Evolutionary conservation across 2,113 vertebrate species (phyloP).

Genomic region (Paralichthys olivaceus): DNA sequence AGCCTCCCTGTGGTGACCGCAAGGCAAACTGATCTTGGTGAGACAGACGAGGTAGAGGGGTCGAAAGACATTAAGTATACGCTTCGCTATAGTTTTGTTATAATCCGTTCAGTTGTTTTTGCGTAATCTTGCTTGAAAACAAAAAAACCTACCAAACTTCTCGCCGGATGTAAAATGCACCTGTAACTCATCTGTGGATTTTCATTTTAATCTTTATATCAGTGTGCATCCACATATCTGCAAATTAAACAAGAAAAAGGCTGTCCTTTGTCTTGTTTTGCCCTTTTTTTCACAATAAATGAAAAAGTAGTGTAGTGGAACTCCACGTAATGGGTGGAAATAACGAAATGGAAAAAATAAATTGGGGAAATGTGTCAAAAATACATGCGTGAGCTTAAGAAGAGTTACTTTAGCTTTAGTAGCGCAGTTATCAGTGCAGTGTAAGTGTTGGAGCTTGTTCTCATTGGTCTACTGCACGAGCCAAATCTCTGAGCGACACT

Average conservation of each 20-base stretch:
- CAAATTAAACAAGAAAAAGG: too few species aligned
- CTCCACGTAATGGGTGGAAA: not conserved
- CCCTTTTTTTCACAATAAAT: not conserved
- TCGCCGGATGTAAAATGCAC: not conserved
- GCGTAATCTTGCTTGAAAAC: too few species aligned
- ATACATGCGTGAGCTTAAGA: slow-evolving; percentile 5
- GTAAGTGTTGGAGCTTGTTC: slow-evolving; percentile 40
- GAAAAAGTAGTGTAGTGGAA: not conserved
- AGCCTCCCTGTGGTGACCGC: slow-evolving; percentile 50
- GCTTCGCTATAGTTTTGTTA: too few species aligned
- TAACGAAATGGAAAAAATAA: not conserved
- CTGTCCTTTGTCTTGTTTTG: not conserved
- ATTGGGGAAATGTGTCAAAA: not conserved
- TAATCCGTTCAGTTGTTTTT: too few species aligned
- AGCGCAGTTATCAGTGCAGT: slow-evolving; percentile 62
- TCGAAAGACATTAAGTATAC: slow-evolving; percentile 13
- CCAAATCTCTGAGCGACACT: slow-evolving; percentile 76
- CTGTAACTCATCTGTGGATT: not conserved
- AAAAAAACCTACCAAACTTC: too few species aligned
- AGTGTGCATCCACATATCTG: not conserved
- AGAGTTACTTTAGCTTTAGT: slow-evolving; percentile 40
- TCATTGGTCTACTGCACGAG: slow-evolving; percentile 56
- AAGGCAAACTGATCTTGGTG: slow-evolving; percentile 56
- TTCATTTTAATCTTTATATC: not conserved
- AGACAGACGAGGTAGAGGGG: slow-evolving; percentile 14